These are phyloP conservation scores for Heliconius ismenius DNA, from an alignment of 2,888 invertebrate species.

Conservation along the genomic window DNA sequence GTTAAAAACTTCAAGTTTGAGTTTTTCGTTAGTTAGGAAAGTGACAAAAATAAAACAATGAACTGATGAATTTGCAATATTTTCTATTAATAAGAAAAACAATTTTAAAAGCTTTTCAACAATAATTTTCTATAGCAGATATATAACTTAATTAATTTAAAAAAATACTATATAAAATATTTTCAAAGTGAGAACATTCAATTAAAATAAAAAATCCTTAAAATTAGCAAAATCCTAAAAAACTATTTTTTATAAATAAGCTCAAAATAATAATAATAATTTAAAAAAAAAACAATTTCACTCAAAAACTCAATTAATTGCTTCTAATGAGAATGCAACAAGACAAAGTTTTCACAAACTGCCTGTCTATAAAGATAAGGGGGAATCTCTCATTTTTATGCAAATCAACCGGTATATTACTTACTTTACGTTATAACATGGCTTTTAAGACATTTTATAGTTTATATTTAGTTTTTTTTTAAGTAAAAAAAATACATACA, in stretches of 20 bases:
- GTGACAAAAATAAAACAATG: background rate
- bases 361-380: slow-evolving; percentile 75
- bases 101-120: no score
- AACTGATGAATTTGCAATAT: background rate
- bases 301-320: slow-evolving; percentile 46
- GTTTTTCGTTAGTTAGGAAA: background rate
- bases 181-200: no score
- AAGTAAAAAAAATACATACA: background rate
- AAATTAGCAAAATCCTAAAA: no score
- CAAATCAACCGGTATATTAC: slow-evolving; percentile 65
- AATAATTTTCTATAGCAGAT: no score
- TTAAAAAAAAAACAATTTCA: no score
- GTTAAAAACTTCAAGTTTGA: background rate
- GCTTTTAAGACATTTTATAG: no score
- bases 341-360: slow-evolving; percentile 74
- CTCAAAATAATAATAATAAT: no score
- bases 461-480: background rate
- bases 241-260: no score
- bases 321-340: slow-evolving; percentile 71
- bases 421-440: slow-evolving; percentile 41
- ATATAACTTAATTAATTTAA: no score
- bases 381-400: slow-evolving; percentile 70
- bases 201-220: no score
- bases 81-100: no score
- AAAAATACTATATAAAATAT: no score